phyloP scores from a whole-genome alignment of 2,113 vertebrate species.

The Chaenogobius annularis region DNA sequence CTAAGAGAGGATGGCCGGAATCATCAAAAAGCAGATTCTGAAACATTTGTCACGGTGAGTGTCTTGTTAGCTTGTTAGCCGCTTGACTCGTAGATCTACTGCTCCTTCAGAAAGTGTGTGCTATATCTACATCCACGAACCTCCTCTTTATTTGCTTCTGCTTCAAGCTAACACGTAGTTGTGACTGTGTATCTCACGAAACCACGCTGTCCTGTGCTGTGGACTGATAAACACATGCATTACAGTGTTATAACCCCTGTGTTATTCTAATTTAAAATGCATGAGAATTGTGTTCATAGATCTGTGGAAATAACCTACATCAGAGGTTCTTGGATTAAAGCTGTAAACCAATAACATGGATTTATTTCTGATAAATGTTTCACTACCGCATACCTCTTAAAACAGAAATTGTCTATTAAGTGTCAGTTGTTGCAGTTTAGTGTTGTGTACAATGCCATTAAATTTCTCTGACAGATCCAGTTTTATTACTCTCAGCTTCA shows the following conservation, averaged over 20 bases:
- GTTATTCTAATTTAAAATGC: background rate
- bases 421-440: too few relatives aligned
- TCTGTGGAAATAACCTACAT: background rate
- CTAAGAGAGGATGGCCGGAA: constrained; percentile 82
- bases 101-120: background rate
- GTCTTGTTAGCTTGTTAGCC: constrained; percentile 61
- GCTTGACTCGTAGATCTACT: constrained; percentile 6
- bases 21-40: constrained; percentile 96
- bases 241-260: background rate
- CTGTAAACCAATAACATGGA: background rate
- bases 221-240: background rate
- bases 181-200: background rate
- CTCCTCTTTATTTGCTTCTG: background rate
- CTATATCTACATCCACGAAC: background rate
- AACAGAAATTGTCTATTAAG: too few relatives aligned
- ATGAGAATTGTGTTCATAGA: background rate
- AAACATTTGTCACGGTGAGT: constrained; percentile 95
- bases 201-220: background rate
- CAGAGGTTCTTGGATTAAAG: background rate
- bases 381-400: background rate
- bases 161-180: background rate
- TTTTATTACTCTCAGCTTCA: background rate
- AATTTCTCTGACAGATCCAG: background rate
- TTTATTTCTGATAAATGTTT: background rate
- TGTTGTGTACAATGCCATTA: background rate